These are phyloP conservation scores for Heterohyrax brucei DNA, from an alignment of 2,797 vertebrate genomes.

Conservation along the genomic window DNA sequence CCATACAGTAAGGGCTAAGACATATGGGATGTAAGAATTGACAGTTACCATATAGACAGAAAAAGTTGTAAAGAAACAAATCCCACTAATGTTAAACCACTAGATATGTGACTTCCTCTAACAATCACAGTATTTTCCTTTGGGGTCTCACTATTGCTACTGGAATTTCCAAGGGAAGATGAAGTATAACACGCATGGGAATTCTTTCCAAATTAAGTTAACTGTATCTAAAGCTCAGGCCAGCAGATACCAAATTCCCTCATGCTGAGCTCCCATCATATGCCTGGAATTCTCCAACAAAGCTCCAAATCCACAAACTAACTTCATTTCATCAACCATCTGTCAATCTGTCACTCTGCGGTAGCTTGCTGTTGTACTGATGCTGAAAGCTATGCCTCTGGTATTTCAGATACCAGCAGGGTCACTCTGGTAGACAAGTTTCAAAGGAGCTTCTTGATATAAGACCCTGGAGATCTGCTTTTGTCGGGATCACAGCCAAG, in stretches of 20 bases:
- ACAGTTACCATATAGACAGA: background rate
- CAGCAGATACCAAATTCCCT: background rate
- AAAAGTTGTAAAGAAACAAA: background rate
- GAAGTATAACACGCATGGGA: background rate
- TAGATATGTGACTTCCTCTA: background rate
- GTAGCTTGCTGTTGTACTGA: background rate
- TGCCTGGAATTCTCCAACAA: background rate
- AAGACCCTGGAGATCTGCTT: background rate
- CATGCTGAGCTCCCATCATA: background rate
- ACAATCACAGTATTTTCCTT: background rate
- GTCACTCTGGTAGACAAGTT: background rate
- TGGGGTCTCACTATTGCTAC: background rate
- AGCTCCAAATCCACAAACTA: slow-evolving; percentile 18
- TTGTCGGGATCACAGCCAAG: background rate
- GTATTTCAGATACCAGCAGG: background rate
- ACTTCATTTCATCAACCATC: background rate
- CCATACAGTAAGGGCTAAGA: background rate
- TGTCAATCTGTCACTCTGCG: background rate
- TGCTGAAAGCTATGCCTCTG: background rate
- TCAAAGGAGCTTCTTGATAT: background rate
- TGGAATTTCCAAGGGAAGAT: background rate
- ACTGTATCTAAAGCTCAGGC: background rate
- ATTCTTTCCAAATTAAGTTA: background rate
- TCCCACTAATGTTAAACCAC: background rate
- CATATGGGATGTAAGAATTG: background rate